These are phyloP conservation scores for Euura saliciscinereae DNA, from an alignment of 1,140 invertebrate genomes.

Conservation along the genomic window DNA sequence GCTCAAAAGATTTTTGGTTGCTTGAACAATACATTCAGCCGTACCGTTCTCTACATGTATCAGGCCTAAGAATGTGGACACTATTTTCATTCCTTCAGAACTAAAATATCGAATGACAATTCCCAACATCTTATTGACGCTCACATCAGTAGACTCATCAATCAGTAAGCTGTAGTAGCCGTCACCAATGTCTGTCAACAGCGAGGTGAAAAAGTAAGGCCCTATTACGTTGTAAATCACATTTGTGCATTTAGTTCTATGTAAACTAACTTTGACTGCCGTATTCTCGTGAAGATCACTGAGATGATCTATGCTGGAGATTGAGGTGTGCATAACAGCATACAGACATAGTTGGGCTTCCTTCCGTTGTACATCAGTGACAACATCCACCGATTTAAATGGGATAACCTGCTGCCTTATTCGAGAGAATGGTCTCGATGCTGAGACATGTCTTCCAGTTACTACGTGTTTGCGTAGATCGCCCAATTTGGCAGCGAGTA, in stretches of 20 bases:
- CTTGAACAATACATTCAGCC: constrained; percentile 3
- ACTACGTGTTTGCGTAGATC: constrained; percentile 11
- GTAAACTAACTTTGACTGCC: not conserved
- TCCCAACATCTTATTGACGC: not conserved
- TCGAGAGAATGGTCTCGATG: constrained; percentile 13
- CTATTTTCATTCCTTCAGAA: not conserved
- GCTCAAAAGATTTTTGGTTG: constrained; percentile 18
- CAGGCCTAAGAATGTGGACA: not conserved
- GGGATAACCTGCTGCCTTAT: constrained; percentile 8
- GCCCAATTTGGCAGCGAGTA: constrained; percentile 9
- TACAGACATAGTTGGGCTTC: constrained; percentile 11
- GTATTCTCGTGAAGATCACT: constrained; percentile 19
- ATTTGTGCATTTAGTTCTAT: not conserved
- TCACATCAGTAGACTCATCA: not conserved
- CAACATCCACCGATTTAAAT: not conserved
- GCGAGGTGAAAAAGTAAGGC: not conserved
- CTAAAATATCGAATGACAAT: not conserved
- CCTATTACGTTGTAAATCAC: not conserved
- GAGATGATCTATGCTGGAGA: constrained; percentile 15
- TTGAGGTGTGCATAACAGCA: constrained; percentile 14
- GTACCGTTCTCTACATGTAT: not conserved
- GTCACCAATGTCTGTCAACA: not conserved
- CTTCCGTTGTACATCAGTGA: constrained; percentile 4
- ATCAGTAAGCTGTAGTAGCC: not conserved
- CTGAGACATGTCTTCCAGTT: constrained; percentile 15